Evolutionary conservation across 2,888 invertebrate species (phyloP), one percentile per base, ranked within the genome.

Genomic region (Drosophila rubida): DNA sequence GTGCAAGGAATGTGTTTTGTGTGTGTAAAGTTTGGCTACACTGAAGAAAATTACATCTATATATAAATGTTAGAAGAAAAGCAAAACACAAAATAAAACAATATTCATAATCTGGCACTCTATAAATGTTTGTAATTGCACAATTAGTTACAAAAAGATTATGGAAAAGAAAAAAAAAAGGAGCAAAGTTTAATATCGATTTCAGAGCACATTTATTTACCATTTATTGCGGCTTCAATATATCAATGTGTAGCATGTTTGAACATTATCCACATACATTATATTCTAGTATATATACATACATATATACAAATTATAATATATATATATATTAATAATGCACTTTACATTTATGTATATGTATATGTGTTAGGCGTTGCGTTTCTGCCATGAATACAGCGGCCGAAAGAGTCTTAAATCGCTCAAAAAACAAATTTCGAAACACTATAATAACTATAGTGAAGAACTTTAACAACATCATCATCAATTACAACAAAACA

Each of bases 211-310:
- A 87, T 87, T 82, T 74, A 87, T 84, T 84, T 74, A 79, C 63
- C 71, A 76, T 64, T 74, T 75, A 74, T 64, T 80, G 87, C 75
- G 74, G 74, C 78, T 87, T 85, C 79, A 77, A 74, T 80, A 35
- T 87, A 80, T 87, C 76, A 75, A 81, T 80, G 84, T 89, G 82
- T 89, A 89, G 87, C 80, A 86, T 66, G 82, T 89, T 75, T 73
- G 68, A 78, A 54, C 66, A 80, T 68, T 71, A 58, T 54, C 45
- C 45, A 69, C 69, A 69, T 69, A 45, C 51, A 64, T 57, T 57
- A 66, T 65, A 62, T 49, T 64, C 45, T 49, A 51, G 32, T 46
- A 45, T 39, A 57, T 63, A 23, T 30, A 45, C n/a, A 32, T 32
- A 32, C 9, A 27, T 30, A 30, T 32, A 32, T 32, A 32, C 32